phyloP scores from a whole-genome alignment of 2,797 vertebrate genomes.

The Harpagifer antarcticus region DNA sequence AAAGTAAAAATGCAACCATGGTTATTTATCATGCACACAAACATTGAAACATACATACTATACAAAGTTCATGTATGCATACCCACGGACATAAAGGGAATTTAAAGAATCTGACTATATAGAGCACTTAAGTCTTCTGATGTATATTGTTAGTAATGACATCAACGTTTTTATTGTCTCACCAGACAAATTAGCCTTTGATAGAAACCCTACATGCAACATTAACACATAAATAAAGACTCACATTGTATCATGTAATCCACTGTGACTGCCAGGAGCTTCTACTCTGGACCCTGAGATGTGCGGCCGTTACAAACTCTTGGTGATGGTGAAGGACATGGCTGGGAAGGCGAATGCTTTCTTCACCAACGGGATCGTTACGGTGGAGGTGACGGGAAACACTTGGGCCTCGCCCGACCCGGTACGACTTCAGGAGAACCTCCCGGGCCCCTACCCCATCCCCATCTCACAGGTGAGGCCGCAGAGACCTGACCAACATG shows the following conservation, averaged over 20 bases:
- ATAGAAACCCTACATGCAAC: no score
- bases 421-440: constrained; percentile 86
- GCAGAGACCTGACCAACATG: background rate
- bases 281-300: constrained; percentile 81
- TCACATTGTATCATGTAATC: background rate
- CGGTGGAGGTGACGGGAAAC: constrained; percentile 85
- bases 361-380: constrained; percentile 82
- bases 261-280: constrained; percentile 73
- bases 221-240: background rate
- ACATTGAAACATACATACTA: no score
- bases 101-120: no score
- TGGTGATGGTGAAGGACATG: constrained; percentile 89
- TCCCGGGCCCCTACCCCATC: constrained; percentile 85
- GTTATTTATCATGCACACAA: no score
- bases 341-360: constrained; percentile 84
- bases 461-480: constrained; percentile 85
- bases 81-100: no score
- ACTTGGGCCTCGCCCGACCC: constrained; percentile 85
- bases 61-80: no score
- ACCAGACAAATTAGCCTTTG: no score
- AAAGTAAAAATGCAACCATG: background rate
- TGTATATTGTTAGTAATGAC: no score
- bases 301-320: constrained; percentile 85
- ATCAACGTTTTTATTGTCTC: no score
- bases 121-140: no score